A percentile compares a stretch with the other conserved stretches of the same genome.
These are phyloP conservation scores for Neolamprologus longior DNA, from an alignment of 2,113 vertebrate species.

Conservation along the genomic window DNA sequence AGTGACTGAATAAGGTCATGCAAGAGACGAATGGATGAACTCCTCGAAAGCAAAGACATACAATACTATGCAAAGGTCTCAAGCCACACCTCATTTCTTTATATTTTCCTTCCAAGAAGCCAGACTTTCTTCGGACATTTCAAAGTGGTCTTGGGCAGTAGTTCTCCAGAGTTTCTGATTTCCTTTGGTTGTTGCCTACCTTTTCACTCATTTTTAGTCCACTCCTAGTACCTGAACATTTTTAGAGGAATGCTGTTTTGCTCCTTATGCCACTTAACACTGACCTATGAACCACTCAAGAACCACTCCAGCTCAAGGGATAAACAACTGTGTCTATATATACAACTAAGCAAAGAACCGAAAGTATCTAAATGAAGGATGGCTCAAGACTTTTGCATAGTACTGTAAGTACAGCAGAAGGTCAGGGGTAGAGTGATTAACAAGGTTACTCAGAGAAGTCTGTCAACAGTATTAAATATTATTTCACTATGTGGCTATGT, in stretches of 20 bases:
- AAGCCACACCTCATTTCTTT: neutral
- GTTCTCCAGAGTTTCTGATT: neutral
- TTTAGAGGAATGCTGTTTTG: neutral
- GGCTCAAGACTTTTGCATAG: neutral
- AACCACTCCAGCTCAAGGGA: neutral
- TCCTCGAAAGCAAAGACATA: neutral
- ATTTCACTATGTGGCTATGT: neutral
- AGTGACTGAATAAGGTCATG: constrained; percentile 17
- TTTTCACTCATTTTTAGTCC: neutral
- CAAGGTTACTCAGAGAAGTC: neutral
- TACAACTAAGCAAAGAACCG: neutral
- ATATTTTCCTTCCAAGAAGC: neutral
- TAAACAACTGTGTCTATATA: neutral
- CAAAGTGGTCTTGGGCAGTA: neutral
- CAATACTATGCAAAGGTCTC: neutral
- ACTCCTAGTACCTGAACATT: neutral
- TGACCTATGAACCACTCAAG: neutral
- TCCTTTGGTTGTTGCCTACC: neutral
- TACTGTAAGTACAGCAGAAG: neutral
- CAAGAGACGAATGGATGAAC: neutral
- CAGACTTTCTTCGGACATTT: neutral
- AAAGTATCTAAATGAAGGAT: neutral
- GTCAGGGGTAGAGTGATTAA: neutral
- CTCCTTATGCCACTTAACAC: neutral
- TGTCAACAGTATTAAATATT: neutral